Percentiles rank a stretch among this genome's conserved stretches.
Conservation (phyloP, 1,140 invertebrate species). For the Trissolcus basalis region DNA sequence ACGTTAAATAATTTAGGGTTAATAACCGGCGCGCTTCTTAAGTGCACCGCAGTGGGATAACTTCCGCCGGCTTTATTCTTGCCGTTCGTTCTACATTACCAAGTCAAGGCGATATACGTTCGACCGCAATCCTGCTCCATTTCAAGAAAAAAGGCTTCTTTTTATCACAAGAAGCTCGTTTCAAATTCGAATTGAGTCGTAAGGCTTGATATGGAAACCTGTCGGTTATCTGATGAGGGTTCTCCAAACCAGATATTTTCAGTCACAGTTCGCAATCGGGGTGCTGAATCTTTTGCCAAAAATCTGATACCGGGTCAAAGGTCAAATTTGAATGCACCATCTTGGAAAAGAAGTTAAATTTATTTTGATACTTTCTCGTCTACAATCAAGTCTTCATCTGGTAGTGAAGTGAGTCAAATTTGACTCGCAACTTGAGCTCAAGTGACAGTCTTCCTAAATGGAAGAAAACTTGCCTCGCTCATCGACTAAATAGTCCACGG, state of each 20-base stretch:
- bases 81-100: constrained; percentile 41
- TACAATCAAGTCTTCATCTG: no score
- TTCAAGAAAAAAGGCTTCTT: constrained; percentile 26
- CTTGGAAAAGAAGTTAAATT: no score
- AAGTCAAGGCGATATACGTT: constrained; percentile 31
- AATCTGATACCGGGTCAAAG: constrained; percentile 14
- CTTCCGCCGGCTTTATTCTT: constrained; percentile 48
- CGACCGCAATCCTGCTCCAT: constrained; percentile 42
- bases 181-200: constrained; percentile 44
- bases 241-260: no score
- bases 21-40: constrained; percentile 46
- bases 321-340: no score
- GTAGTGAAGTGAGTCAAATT: no score
- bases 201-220: no score
- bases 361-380: no score
- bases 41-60: constrained; percentile 50
- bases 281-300: constrained; percentile 10
- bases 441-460: not conserved
- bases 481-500: constrained; percentile 1
- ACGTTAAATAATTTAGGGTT: constrained; percentile 59
- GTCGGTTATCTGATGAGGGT: no score
- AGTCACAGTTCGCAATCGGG: no score
- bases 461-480: not conserved
- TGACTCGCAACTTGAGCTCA: not conserved
- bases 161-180: constrained; percentile 40